phyloP scores from a whole-genome alignment of 1,140 invertebrate species.

The Pygmarrhopalites habei region DNA sequence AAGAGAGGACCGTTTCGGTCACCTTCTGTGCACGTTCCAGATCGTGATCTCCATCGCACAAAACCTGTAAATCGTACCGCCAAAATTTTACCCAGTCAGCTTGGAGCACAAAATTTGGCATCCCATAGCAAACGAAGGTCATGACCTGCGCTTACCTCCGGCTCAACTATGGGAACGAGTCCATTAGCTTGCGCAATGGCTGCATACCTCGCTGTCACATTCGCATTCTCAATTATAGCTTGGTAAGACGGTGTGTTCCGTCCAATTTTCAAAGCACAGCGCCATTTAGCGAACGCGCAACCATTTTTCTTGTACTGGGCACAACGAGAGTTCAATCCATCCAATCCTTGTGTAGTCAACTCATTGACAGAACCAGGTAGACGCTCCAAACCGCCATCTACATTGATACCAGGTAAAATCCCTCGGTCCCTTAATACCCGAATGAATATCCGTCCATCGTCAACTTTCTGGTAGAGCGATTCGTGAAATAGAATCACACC shows the following conservation, averaged over 20 bases:
- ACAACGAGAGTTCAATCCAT: constrained; percentile 86
- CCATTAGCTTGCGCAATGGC: constrained; percentile 92
- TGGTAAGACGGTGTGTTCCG: constrained; percentile 81
- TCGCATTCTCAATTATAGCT: constrained; percentile 87
- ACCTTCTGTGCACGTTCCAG: constrained; percentile 86
- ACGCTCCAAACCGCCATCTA: constrained; percentile 74
- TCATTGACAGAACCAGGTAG: constrained; percentile 80
- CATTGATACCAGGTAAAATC: constrained; percentile 90
- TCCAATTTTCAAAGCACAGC: constrained; percentile 91
- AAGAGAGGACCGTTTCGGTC: constrained; percentile 88
- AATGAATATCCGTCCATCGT: constrained; percentile 77
- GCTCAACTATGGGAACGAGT: constrained; percentile 95
- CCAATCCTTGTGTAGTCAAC: constrained; percentile 92
- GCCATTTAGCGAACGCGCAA: constrained; percentile 97
- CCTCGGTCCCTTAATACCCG: constrained; percentile 69
- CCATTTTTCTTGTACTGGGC: constrained; percentile 98
- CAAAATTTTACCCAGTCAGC: not conserved
- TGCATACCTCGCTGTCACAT: constrained; percentile 92
- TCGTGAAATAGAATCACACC: constrained; percentile 96
- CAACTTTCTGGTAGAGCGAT: constrained; percentile 90
- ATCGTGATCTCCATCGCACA: constrained; percentile 86
- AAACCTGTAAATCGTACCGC: constrained; percentile 44
- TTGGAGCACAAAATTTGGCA: not conserved
- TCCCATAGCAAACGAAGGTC: not conserved
- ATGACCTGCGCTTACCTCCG: too few species aligned